phyloP scores from a whole-genome alignment of 2,888 invertebrate genomes.

The Coenonympha glycerion region DNA sequence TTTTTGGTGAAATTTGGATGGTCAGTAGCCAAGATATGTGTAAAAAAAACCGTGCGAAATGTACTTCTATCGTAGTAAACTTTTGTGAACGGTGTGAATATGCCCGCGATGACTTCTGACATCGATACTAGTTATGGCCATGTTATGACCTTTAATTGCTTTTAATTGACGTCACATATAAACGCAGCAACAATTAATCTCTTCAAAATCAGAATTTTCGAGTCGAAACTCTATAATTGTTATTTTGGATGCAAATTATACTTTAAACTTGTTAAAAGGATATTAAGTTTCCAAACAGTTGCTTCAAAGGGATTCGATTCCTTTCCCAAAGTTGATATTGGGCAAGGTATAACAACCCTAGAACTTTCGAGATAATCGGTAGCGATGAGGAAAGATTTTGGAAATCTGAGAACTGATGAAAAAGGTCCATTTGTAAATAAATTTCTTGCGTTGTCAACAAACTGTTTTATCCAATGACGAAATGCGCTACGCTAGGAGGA shows the following conservation, averaged over 20 bases:
- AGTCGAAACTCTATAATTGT: not conserved
- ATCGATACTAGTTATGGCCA: no score
- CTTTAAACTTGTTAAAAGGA: not conserved
- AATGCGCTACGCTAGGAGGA: no score
- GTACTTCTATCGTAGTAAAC: no score
- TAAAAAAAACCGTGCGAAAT: no score
- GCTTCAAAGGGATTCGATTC: not conserved
- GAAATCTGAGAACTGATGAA: not conserved
- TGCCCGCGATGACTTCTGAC: no score
- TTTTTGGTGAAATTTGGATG: no score
- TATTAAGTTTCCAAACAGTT: conserved; percentile 1
- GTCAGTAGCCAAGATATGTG: no score
- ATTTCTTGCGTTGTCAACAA: not conserved
- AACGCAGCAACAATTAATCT: not conserved
- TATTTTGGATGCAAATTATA: not conserved
- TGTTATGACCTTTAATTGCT: no score
- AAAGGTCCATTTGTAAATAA: not conserved
- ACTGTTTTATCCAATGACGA: no score
- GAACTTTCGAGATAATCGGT: not conserved
- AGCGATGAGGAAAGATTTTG: not conserved
- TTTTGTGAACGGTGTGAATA: no score
- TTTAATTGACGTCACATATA: no score
- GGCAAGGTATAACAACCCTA: not conserved
- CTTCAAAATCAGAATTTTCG: not conserved
- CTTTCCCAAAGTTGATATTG: not conserved